These are phyloP conservation scores for Catocala sponsa DNA, from an alignment of 2,888 invertebrate species.

Conservation along the genomic window DNA sequence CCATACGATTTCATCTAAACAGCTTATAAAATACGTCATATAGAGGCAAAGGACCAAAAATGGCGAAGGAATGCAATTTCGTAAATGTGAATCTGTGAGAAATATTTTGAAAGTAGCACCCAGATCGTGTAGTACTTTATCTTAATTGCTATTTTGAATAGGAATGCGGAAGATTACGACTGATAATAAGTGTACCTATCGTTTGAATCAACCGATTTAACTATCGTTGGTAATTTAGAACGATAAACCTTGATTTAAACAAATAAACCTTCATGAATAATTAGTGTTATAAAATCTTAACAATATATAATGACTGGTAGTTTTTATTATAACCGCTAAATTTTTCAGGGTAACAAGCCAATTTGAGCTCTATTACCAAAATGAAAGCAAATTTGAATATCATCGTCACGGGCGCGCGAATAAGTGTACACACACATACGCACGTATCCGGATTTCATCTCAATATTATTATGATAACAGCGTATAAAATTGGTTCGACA, in stretches of 20 bases:
- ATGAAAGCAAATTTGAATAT: background rate
- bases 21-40: constrained; percentile 37
- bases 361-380: background rate
- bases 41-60: constrained; percentile 34
- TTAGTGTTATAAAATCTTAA: constrained; percentile 29
- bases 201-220: constrained; percentile 39
- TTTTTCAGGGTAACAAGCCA: background rate
- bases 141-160: constrained; percentile 27
- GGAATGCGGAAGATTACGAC: constrained; percentile 38
- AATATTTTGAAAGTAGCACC: constrained; percentile 27
- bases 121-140: background rate
- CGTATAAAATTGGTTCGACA: too few species aligned
- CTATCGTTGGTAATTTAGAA: constrained; percentile 31
- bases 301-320: constrained; percentile 26
- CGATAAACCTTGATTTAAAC: constrained; percentile 41
- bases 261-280: constrained; percentile 43
- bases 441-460: too few species aligned
- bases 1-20: constrained; percentile 47
- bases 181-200: constrained; percentile 4
- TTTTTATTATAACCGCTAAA: constrained; percentile 6
- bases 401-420: too few species aligned
- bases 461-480: too few species aligned
- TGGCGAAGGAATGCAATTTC: constrained; percentile 22
- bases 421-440: too few species aligned
- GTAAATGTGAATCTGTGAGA: constrained; percentile 4